A percentile compares a stretch with the other conserved stretches of the same genome.
These are phyloP conservation scores for Physeter macrocephalus DNA, from an alignment of 2,113 vertebrate species.

Conservation along the genomic window DNA sequence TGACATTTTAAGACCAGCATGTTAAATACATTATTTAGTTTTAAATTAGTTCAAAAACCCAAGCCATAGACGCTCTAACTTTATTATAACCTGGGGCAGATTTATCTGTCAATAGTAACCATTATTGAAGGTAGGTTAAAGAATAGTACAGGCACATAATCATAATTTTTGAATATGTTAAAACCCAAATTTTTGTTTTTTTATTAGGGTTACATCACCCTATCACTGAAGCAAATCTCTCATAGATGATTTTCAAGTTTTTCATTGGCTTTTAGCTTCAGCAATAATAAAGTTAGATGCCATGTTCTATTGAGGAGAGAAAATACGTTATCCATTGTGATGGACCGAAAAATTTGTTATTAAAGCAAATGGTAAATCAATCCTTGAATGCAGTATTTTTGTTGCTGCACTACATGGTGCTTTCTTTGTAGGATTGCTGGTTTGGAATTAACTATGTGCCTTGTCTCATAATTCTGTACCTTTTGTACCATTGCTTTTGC, in stretches of 20 bases:
- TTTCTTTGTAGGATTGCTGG: background rate
- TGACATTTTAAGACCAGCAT: background rate
- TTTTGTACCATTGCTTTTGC: background rate
- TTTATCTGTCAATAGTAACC: constrained; percentile 65
- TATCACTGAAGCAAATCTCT: background rate
- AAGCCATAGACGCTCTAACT: background rate
- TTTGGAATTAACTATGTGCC: constrained; percentile 10
- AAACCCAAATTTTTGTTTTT: background rate
- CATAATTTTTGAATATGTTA: constrained; percentile 32
- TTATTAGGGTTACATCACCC: background rate
- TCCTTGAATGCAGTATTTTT: background rate
- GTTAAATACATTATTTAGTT: background rate
- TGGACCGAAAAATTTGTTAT: background rate
- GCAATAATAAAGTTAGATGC: background rate
- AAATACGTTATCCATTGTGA: constrained; percentile 24
- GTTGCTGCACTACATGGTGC: background rate
- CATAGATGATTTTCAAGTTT: background rate
- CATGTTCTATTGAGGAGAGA: constrained; percentile 12
- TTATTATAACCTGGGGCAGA: constrained; percentile 14
- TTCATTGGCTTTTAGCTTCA: background rate
- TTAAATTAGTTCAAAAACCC: background rate
- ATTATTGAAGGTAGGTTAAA: constrained; percentile 51
- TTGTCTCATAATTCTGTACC: constrained; percentile 26
- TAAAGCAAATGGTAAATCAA: constrained; percentile 5
- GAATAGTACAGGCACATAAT: constrained; percentile 16